A percentile compares a stretch with the other conserved stretches of the same genome.
These are phyloP conservation scores for Colletes gigas DNA, from an alignment of 1,140 invertebrate species.

Conservation along the genomic window DNA sequence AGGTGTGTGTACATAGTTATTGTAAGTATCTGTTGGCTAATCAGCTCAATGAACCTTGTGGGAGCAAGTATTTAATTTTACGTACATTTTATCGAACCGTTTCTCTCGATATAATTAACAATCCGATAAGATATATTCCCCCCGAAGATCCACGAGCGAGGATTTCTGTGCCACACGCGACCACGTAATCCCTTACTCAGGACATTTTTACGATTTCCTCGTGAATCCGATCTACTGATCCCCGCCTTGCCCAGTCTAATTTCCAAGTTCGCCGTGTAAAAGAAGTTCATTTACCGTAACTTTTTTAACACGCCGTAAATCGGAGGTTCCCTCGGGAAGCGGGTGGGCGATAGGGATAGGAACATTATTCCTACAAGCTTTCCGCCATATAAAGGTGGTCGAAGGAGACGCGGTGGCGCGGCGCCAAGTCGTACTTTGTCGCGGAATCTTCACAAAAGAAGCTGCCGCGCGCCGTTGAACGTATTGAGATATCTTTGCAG, in stretches of 20 bases:
- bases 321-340: slow-evolving; percentile 34
- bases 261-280: slow-evolving; percentile 35
- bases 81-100: no score
- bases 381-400: slow-evolving; percentile 50
- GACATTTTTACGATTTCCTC: slow-evolving; percentile 16
- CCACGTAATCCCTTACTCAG: neutral
- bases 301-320: slow-evolving; percentile 59
- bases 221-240: slow-evolving; percentile 26
- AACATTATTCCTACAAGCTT: slow-evolving; percentile 62
- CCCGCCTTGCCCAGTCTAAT: slow-evolving; percentile 28
- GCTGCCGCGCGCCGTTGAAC: slow-evolving; percentile 20
- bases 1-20: no score
- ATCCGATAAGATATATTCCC: neutral
- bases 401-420: slow-evolving; percentile 53
- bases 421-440: slow-evolving; percentile 52
- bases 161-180: neutral
- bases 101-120: no score
- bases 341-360: neutral
- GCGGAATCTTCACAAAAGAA: slow-evolving; percentile 47
- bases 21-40: no score
- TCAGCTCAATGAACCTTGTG: no score
- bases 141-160: neutral
- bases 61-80: no score
- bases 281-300: slow-evolving; percentile 55
- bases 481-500: slow-evolving; percentile 37